Base-by-base conservation (phyloP, 35 echinoderm and acorn worm species). In the Holothuria glaberrima region DNA sequence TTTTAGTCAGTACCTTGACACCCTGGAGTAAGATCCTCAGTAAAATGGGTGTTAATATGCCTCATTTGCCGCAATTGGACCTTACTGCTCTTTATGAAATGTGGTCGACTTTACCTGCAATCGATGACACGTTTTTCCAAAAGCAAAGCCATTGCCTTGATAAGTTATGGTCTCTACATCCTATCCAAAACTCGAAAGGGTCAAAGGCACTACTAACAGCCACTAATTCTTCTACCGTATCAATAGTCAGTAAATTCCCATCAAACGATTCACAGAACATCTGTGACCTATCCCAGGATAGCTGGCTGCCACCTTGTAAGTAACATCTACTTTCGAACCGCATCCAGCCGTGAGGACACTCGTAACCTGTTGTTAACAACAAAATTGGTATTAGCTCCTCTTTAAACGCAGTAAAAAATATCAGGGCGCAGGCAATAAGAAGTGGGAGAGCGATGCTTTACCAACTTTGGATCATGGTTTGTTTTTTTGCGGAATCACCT, bases 211-310 rank as follows among this genome's bases (percentile, higher is more conserved):
- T 33, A 6, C 5, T 19, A 13, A 78, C 50, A 13, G 21, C 74
- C 7, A 24, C 5, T 0, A n/a, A 5, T 20, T 78, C 74, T 35
- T 45, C 74, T 29, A 22, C 36, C 9, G 74, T 50, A 78, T 78
- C 36, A 14, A 56, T 14, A 4, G 50, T 48, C 2, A 78, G 74
- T 5, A 78, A 48, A 48, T 78, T 78, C 9, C 74, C 74, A 6
- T 38, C 74, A 52, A 78, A 78, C 38, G 74, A 78, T 48, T 78
- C 50, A 28, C 74, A 78, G 74, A 48, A 78, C 21, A 78, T 48
- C 26, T 78, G 20, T n/a, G 74, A 41, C 16, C 50, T 24, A 19
- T 10, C 9, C 74, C 74, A 78, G 9, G 5, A 52, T 4, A 48
- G 5, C 12, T 3, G 6, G 3, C 19, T 27, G 5, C 74, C 74